A percentile compares a stretch with the other conserved stretches of the same genome.
These are phyloP conservation scores for Scopus umbretta DNA, from an alignment of 2,113 vertebrate genomes.

Conservation along the genomic window DNA sequence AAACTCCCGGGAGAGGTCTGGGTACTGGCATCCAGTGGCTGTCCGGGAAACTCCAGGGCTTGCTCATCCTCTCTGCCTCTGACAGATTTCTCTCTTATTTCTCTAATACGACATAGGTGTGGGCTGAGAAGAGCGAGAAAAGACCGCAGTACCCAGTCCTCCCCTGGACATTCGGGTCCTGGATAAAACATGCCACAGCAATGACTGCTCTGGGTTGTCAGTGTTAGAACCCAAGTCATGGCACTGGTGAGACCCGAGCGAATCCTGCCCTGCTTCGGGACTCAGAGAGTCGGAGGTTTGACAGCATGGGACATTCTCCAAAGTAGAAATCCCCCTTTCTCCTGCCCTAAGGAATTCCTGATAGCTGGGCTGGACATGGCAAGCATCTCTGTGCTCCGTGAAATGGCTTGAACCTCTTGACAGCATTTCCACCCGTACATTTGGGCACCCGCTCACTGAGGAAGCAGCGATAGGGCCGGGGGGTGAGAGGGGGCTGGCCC, in stretches of 20 bases:
- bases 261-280: neutral
- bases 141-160: rapidly evolving
- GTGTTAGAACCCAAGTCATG: neutral
- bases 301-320: neutral
- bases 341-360: neutral
- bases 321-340: neutral
- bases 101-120: neutral
- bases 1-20: neutral
- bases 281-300: rapidly evolving
- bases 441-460: neutral
- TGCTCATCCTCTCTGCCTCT: neutral
- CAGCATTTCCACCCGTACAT: neutral
- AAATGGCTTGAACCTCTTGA: neutral
- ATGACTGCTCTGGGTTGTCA: neutral
- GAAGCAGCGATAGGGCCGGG: neutral
- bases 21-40: neutral
- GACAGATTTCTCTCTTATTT: neutral
- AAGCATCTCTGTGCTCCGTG: neutral
- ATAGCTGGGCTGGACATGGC: rapidly evolving
- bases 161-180: rapidly evolving
- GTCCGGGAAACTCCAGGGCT: neutral
- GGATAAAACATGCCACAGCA: rapidly evolving
- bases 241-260: rapidly evolving
- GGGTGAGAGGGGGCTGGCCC: neutral
- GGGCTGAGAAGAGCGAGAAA: neutral